phyloP scores from a whole-genome alignment of 2,113 vertebrate genomes.

The Smithornis capensis region DNA sequence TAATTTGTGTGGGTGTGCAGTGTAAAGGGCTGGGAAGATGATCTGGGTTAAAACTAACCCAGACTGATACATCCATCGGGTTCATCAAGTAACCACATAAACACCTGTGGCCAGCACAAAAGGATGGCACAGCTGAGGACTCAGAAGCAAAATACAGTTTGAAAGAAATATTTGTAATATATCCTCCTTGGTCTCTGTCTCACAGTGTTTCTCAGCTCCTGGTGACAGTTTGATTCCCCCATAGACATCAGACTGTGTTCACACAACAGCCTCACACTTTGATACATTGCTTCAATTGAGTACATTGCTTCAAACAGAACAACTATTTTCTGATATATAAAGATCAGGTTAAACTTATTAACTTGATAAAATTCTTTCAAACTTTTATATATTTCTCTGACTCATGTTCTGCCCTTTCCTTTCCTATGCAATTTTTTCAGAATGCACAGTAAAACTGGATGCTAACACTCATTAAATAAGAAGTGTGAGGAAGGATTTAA shows the following conservation, averaged over 20 bases:
- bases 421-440: neutral
- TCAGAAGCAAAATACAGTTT: neutral
- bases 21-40: neutral
- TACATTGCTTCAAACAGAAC: neutral
- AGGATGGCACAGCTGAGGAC: rapidly evolving
- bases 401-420: neutral
- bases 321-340: neutral
- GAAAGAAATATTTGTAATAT: neutral
- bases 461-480: neutral
- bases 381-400: neutral
- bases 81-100: neutral
- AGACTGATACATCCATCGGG: neutral
- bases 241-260: neutral
- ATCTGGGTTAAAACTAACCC: neutral
- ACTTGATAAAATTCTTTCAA: neutral
- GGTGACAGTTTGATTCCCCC: neutral
- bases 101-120: neutral
- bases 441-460: neutral
- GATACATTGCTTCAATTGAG: neutral
- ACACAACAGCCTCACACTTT: neutral
- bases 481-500: neutral
- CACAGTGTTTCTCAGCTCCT: neutral
- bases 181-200: neutral
- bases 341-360: neutral
- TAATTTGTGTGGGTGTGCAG: neutral